A percentile compares a stretch with the other conserved stretches of the same genome.
phyloP scores from a whole-genome alignment of 1,140 invertebrate species.

The Papilio machaon region DNA sequence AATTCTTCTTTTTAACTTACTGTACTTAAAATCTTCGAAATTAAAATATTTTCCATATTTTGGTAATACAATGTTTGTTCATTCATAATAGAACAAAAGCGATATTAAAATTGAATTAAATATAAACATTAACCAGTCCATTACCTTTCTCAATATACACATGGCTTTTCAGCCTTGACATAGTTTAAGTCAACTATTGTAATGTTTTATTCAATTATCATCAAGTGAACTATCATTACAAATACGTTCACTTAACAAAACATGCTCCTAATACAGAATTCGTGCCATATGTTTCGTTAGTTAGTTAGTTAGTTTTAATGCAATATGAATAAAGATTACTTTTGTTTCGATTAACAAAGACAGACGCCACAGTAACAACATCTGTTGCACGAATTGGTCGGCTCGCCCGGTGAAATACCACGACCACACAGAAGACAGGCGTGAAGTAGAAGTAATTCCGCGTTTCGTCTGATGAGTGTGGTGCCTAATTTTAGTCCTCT shows the following conservation, averaged over 20 bases:
- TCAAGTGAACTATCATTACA: constrained; percentile 42
- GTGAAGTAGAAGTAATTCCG: too few species aligned
- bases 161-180: constrained; percentile 27
- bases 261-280: neutral
- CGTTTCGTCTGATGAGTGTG: too few species aligned
- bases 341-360: neutral
- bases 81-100: neutral
- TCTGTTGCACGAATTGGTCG: too few species aligned
- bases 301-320: neutral
- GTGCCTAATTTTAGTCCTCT: too few species aligned
- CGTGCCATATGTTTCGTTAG: neutral
- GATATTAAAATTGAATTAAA: neutral
- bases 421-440: too few species aligned
- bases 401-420: too few species aligned
- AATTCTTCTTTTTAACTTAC: neutral
- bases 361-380: too few species aligned
- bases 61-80: too few species aligned
- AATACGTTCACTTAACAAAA: constrained; percentile 43
- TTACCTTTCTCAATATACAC: constrained; percentile 10
- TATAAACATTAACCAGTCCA: neutral
- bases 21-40: too few species aligned
- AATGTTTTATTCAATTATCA: constrained; percentile 47
- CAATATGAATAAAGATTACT: neutral
- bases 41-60: too few species aligned
- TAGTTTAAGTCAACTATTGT: constrained; percentile 63